A percentile compares a stretch with the other conserved stretches of the same genome.
Conservation (phyloP, 2,113 vertebrate genomes). For the Dicentrarchus labrax region DNA sequence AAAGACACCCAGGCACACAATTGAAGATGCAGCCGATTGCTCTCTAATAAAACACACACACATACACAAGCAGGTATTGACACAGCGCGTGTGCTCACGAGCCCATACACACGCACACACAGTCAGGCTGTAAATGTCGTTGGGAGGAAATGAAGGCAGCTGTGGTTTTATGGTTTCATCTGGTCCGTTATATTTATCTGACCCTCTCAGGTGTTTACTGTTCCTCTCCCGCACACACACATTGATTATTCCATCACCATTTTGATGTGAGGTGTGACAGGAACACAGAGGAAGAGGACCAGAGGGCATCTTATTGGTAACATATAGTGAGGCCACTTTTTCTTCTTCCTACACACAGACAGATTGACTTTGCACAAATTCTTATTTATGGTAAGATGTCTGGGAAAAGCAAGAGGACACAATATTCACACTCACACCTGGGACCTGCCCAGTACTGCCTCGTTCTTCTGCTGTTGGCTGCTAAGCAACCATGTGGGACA, state of each 20-base stretch:
- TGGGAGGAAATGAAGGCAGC: constrained; percentile 68
- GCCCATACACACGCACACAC: background rate
- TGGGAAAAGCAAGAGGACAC: background rate
- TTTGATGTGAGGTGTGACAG: constrained; percentile 32
- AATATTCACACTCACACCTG: constrained; percentile 27
- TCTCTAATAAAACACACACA: constrained; percentile 14
- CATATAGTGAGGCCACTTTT: background rate
- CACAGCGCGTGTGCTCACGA: background rate
- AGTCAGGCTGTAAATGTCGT: constrained; percentile 55
- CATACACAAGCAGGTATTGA: background rate
- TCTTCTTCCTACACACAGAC: background rate
- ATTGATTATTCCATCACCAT: constrained; percentile 70
- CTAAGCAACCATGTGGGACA: constrained; percentile 44
- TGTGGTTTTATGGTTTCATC: constrained; percentile 76
- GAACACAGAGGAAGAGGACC: constrained; percentile 8
- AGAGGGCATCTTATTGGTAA: constrained; percentile 20
- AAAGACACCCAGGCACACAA: background rate
- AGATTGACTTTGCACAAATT: background rate
- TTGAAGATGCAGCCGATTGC: background rate
- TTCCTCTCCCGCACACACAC: constrained; percentile 20
- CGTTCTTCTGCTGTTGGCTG: constrained; percentile 44
- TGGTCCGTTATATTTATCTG: constrained; percentile 73
- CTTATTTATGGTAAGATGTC: constrained; percentile 20
- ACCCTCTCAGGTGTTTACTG: constrained; percentile 61
- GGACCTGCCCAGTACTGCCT: constrained; percentile 29